Evolutionary conservation across 1,140 invertebrate species (phyloP).

Genomic region (Limonius californicus): DNA sequence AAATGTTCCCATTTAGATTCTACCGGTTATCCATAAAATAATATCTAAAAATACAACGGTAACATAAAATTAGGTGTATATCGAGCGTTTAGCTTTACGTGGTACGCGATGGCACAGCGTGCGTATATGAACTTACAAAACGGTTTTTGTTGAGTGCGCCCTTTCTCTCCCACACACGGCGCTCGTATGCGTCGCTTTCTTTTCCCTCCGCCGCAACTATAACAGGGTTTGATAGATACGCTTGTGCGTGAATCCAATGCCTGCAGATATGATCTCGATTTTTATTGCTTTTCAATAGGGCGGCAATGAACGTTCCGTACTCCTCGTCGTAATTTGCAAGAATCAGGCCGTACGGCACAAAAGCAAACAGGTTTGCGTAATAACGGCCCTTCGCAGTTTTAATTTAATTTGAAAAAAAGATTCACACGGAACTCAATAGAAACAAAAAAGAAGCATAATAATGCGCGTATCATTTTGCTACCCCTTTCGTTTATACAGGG

Average conservation of each 20-base stretch:
- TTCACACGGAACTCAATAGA: constrained; percentile 33
- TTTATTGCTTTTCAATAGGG: constrained; percentile 9
- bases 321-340: too few species aligned
- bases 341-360: too few species aligned
- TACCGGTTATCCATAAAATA: background rate
- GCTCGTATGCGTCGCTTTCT: background rate
- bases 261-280: constrained; percentile 7
- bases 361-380: background rate
- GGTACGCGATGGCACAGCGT: constrained; percentile 12
- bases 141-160: background rate
- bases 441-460: constrained; percentile 32
- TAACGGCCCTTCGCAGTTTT: background rate
- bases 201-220: background rate
- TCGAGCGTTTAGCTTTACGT: constrained; percentile 8
- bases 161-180: background rate
- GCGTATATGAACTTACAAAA: constrained; percentile 12
- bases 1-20: background rate
- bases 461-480: constrained; percentile 34
- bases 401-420: constrained; percentile 28
- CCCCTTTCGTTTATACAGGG: constrained; percentile 25
- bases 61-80: constrained; percentile 15
- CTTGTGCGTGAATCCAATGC: background rate
- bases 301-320: too few species aligned
- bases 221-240: background rate
- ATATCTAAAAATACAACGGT: constrained; percentile 11